phyloP scores from a whole-genome alignment of 2,113 vertebrate genomes.

The Alectura lathami region DNA sequence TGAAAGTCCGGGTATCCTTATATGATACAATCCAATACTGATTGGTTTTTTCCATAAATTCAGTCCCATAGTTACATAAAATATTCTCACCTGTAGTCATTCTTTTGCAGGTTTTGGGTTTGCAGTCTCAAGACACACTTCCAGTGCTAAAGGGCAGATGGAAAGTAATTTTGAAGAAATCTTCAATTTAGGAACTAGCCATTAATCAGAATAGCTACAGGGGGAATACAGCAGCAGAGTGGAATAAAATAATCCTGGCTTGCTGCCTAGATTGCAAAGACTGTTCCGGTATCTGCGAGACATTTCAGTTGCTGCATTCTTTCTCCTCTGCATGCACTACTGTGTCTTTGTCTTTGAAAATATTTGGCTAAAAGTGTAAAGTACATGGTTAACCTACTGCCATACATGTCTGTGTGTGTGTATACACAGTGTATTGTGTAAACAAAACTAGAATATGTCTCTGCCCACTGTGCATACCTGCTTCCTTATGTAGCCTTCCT shows the following conservation, averaged over 20 bases:
- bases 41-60: background rate
- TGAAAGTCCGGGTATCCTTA: background rate
- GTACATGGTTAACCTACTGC: background rate
- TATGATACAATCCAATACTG: background rate
- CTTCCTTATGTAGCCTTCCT: background rate
- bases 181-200: background rate
- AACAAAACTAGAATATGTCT: background rate
- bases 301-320: background rate
- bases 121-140: background rate
- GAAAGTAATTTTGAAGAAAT: background rate
- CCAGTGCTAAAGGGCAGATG: background rate
- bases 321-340: background rate
- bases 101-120: background rate
- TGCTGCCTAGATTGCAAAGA: background rate
- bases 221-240: background rate
- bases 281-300: background rate
- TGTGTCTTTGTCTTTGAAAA: background rate
- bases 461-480: background rate
- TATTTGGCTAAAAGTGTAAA: background rate
- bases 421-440: background rate
- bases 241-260: background rate
- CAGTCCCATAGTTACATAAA: background rate
- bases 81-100: background rate
- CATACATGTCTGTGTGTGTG: rapidly evolving
- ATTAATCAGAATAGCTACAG: background rate